Conservation (phyloP, 2,797 vertebrate species). For the Sebastes minor region DNA sequence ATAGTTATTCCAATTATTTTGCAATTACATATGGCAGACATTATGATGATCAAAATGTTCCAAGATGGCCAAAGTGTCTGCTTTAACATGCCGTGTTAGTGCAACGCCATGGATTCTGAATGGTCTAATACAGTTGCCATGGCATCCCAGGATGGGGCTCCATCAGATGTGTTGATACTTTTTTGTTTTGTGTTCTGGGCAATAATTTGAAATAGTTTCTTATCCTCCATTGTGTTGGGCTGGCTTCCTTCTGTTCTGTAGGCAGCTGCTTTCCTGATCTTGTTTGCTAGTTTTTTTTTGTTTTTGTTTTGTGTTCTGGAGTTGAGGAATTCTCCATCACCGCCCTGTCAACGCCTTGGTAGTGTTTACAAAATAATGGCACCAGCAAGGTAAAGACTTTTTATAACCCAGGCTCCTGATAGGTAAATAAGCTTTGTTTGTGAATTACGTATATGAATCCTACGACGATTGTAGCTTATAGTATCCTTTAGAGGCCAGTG, state of each 20-base stretch:
- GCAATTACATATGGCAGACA: conserved; percentile 64
- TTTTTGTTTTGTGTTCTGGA: conserved; percentile 83
- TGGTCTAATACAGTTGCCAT: conserved; percentile 44
- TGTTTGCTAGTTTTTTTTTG: conserved; percentile 61
- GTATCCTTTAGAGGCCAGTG: conserved; percentile 83
- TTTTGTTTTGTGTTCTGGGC: conserved; percentile 75
- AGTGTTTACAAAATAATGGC: conserved; percentile 82
- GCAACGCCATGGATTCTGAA: conserved; percentile 44
- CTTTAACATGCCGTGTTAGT: conserved; percentile 46
- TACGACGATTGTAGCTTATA: conserved; percentile 81
- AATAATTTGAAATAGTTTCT: conserved; percentile 81
- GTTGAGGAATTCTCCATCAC: conserved; percentile 87
- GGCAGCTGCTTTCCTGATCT: conserved; percentile 87
- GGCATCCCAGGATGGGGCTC: conserved; percentile 66
- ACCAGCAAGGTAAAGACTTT: conserved; percentile 79
- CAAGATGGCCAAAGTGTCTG: conserved; percentile 67
- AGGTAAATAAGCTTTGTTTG: conserved; percentile 82
- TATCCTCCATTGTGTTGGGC: conserved; percentile 77
- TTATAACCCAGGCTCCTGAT: conserved; percentile 78
- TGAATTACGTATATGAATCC: conserved; percentile 74
- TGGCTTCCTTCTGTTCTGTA: conserved; percentile 88
- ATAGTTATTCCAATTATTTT: conserved; percentile 73
- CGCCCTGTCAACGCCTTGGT: conserved; percentile 73
- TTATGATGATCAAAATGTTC: conserved; percentile 71
- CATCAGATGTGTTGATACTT: conserved; percentile 71